phyloP scores from a whole-genome alignment of 2,797 vertebrate species.

The Malacoraja senta region DNA sequence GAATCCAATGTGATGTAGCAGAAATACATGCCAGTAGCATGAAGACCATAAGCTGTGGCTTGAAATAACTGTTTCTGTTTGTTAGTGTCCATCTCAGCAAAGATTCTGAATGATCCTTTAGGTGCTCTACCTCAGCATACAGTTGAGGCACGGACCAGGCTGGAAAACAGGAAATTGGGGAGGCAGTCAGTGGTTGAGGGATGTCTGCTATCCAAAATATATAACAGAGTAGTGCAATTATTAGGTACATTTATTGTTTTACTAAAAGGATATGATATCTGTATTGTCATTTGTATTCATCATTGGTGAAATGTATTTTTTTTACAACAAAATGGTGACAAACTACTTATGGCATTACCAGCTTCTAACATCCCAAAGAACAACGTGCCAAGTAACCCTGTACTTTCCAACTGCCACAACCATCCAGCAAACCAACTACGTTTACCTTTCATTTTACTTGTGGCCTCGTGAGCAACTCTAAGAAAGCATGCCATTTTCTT shows the following conservation, averaged over 20 bases:
- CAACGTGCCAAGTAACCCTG: background rate
- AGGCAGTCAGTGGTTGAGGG: too few species aligned
- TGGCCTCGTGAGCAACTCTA: background rate
- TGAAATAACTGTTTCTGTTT: background rate
- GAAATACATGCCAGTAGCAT: background rate
- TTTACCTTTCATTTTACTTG: background rate
- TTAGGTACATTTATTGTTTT: background rate
- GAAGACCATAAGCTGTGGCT: background rate
- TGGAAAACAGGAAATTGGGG: too few species aligned
- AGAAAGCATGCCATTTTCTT: background rate
- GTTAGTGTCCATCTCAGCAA: background rate
- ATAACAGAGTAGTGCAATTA: background rate
- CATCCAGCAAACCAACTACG: background rate
- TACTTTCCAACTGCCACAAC: background rate
- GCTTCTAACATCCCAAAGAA: background rate
- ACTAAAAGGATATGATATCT: background rate
- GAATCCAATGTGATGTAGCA: background rate
- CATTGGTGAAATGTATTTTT: background rate
- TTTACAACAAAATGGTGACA: background rate
- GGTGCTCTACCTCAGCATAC: background rate
- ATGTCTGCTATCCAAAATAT: background rate
- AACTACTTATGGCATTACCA: background rate
- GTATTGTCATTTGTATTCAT: background rate
- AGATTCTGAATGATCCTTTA: background rate
- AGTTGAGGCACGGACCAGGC: background rate